Evolutionary conservation across 2,797 vertebrate species (phyloP), one percentile per base, ranked within the genome.

Genomic region (Anguilla pacifica): DNA sequence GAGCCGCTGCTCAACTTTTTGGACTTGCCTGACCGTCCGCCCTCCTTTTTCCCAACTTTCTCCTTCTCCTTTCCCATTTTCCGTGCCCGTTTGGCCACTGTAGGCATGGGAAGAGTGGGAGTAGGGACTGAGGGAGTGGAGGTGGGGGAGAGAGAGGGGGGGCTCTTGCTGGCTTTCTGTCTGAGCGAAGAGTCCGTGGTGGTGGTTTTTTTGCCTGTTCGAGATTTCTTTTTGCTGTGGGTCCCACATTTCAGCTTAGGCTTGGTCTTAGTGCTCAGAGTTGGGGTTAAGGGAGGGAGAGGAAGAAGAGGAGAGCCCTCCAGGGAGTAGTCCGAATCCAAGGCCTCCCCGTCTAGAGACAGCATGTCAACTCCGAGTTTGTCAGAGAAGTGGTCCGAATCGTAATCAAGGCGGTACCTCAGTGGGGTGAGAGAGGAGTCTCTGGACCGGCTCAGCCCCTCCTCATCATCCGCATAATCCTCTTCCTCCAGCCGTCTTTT

Each of bases 291-390:
- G 93, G 93, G 25, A 82, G 91, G 92, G 19, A 92, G 85, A 59
- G 91, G 92, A 22, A 92, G 85, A 46, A 95, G 94, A 64, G 96
- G 95, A 0, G 95, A 95, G 70, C 96, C 96, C 86, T 96, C 95
- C 22, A 96, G 87, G 22, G 95, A 96, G 90, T 96, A 96, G 92
- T 97, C 96, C 0, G 96, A 97, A 91, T 97, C 96, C 86, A 97
- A 89, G 43, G 96, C 96, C 91, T 97, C 96, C 0, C 96, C 96
- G 15, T 97, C 97, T 46, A 97, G 93, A 70, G 97, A 96, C 2
- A 93, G 94, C 88, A 96, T 94, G 4, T 95, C 97, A 0, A 94
- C 94, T 31, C 94, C 96, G 43, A 96, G 88, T 88, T 94, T 96
- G 79, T 96, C 95, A 0, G 95, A 95, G 74, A 95, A 95, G 70